Base-by-base conservation (phyloP, 2,113 vertebrate species). In the Malurus alboscapulatus region DNA sequence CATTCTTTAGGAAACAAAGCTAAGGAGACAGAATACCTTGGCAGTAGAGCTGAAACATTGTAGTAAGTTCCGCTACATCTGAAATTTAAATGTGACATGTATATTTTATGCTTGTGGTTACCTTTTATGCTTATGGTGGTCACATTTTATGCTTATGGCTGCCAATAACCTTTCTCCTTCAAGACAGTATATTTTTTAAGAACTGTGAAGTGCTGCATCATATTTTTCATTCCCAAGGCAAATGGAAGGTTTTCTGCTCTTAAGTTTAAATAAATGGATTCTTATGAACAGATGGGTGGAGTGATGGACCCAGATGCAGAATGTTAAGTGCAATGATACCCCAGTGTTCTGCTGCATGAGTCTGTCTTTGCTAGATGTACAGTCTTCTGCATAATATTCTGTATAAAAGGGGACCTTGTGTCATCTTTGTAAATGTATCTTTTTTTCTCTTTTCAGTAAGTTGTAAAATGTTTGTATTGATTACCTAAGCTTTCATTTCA, bases 321-420 rank as follows among this genome's bases (percentile, higher is more conserved):
- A 42, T 58, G 22, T 8, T 1, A 1, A 40, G 30, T 45, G 22
- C 20, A 63, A 0, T 0, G 0, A 74, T 61, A 54, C 20, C 68
- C 42, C 42, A 40, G 45, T 51, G 20, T 57, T 16, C 47, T 59
- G 42, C n/a, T 61, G 8, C 66, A 12, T 40, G 42, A 69, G 18
- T 76, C 50, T 65, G 38, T 40, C 58, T 73, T 69, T 61, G 15
- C 53, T 68, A 10, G 48, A 30, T 42, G 25, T 48, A 26, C 17
- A 17, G 27, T 78, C 78, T 84, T 59, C 61, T 47, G 16, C 71
- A 36, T 27, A 51, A 44, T 27, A 10, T 63, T 53, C 40, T 57
- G 2, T 45, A 6, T 61, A 30, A 61, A 50, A 79, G 12, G 50
- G 12, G 15, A 25, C 73, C 38, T 53, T 40, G 22, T 57, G 54